Conservation (phyloP, 2,888 invertebrate genomes). For the Coelinius sp. region DNA sequence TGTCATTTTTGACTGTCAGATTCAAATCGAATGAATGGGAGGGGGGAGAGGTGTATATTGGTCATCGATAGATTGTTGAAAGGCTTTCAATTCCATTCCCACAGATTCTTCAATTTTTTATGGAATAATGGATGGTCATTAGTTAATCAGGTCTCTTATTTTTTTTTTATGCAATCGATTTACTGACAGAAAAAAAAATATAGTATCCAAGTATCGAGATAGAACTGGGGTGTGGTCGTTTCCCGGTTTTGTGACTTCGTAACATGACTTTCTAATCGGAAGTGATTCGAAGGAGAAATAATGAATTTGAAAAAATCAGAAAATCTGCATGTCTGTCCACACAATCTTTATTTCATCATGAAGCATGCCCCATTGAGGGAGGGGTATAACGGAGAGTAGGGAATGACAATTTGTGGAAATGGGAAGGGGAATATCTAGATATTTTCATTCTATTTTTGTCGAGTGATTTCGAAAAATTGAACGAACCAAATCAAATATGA, state of each 20-base stretch:
- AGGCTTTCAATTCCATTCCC: background rate
- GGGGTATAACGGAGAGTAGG: background rate
- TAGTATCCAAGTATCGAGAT: background rate
- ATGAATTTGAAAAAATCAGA: background rate
- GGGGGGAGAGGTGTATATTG: background rate
- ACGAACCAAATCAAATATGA: background rate
- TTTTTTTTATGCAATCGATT: background rate
- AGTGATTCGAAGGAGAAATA: constrained; percentile 17
- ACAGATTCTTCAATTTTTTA: background rate
- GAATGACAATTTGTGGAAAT: background rate
- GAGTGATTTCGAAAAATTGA: too few species aligned
- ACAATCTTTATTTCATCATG: background rate
- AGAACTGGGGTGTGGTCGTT: constrained; percentile 23
- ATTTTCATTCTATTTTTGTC: too few species aligned
- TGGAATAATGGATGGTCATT: background rate
- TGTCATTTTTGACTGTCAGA: background rate
- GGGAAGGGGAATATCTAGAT: background rate
- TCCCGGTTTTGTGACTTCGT: constrained; percentile 17
- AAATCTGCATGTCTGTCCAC: constrained; percentile 16
- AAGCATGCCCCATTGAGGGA: background rate
- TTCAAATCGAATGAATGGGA: background rate
- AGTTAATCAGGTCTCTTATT: background rate
- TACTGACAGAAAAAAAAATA: background rate
- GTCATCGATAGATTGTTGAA: background rate
- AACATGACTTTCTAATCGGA: constrained; percentile 27